A percentile compares a stretch with the other conserved stretches of the same genome.
These are phyloP conservation scores for Aspidiotus destructor DNA, from an alignment of 2,888 invertebrate genomes.

Conservation along the genomic window DNA sequence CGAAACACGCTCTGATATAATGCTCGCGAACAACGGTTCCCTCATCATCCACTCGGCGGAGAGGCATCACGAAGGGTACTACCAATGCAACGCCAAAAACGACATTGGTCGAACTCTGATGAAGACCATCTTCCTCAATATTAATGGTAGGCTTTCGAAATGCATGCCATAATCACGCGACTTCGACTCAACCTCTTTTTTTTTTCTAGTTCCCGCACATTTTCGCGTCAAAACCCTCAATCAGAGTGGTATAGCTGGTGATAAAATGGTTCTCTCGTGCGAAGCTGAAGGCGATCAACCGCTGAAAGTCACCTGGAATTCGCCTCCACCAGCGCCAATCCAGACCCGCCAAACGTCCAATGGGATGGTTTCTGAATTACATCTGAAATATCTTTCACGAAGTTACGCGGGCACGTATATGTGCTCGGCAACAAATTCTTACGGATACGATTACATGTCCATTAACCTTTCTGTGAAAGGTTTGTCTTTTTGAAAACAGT, in stretches of 20 bases:
- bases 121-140: constrained; percentile 68
- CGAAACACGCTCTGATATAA: constrained; percentile 13
- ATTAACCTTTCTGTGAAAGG: constrained; percentile 46
- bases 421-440: constrained; percentile 46
- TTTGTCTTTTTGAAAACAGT: constrained; percentile 35
- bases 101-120: constrained; percentile 71
- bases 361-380: constrained; percentile 42
- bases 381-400: constrained; percentile 38
- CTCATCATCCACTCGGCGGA: constrained; percentile 62
- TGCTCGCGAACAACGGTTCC: constrained; percentile 48
- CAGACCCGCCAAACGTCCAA: constrained; percentile 38
- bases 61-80: constrained; percentile 68
- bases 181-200: neutral
- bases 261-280: constrained; percentile 37
- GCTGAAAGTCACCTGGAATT: constrained; percentile 38
- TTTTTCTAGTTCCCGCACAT: constrained; percentile 43
- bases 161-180: constrained; percentile 3
- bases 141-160: constrained; percentile 56
- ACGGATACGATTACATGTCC: constrained; percentile 45
- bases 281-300: constrained; percentile 39
- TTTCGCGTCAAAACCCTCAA: constrained; percentile 37
- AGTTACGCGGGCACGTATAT: constrained; percentile 42
- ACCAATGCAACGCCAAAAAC: constrained; percentile 75
- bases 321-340: constrained; percentile 36
- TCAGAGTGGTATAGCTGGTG: constrained; percentile 38